Percentiles rank a stretch among this genome's conserved stretches.
phyloP scores from a whole-genome alignment of 2,888 invertebrate genomes.

The Heliconius ismenius region DNA sequence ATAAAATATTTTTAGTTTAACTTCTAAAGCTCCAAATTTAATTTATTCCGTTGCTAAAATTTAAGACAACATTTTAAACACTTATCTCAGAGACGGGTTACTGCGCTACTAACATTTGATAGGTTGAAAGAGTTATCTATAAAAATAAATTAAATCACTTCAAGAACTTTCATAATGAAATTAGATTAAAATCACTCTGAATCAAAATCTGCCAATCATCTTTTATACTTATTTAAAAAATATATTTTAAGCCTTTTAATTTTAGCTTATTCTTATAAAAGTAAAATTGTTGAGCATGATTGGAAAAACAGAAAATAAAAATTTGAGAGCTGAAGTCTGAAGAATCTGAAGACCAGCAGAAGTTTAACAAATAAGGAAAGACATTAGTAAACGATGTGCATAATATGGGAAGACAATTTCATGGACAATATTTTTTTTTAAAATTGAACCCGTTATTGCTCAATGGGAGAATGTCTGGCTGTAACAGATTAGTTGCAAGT shows the following conservation, averaged over 20 bases:
- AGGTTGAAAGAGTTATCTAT: constrained; percentile 17
- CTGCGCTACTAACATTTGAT: constrained; percentile 30
- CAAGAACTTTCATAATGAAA: constrained; percentile 3
- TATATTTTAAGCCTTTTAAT: background rate
- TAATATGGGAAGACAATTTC: no score
- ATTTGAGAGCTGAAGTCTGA: no score
- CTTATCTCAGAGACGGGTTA: constrained; percentile 24
- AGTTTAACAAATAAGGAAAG: no score
- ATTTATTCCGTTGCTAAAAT: constrained; percentile 11
- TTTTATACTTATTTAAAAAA: background rate
- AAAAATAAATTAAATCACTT: constrained; percentile 23
- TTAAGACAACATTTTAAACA: constrained; percentile 23
- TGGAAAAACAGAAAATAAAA: no score
- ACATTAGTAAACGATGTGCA: no score
- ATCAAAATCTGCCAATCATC: background rate
- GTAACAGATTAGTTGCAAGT: no score
- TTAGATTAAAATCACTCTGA: background rate
- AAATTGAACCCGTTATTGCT: no score
- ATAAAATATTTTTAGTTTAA: background rate
- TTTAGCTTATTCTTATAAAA: background rate
- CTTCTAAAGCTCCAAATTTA: background rate
- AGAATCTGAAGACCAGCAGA: no score
- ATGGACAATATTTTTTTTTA: no score
- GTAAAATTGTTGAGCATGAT: no score
- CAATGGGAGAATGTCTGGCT: no score